phyloP scores from a whole-genome alignment of 2,888 invertebrate species.

The Eristalis intricaria region DNA sequence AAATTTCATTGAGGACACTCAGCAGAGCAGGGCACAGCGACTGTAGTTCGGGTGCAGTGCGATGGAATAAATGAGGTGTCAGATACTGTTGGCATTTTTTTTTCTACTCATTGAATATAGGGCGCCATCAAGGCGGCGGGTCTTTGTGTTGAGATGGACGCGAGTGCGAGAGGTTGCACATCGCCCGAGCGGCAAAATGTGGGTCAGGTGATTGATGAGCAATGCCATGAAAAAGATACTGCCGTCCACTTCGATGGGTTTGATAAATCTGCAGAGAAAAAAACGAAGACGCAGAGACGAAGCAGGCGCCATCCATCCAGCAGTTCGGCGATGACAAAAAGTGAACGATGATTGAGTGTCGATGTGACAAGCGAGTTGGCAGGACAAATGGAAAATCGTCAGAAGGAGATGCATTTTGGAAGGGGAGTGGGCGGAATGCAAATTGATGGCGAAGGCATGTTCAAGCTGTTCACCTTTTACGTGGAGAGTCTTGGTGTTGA shows the following conservation, averaged over 20 bases:
- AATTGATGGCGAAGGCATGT: too few relatives aligned
- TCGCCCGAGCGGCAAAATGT: not conserved
- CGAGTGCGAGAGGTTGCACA: not conserved
- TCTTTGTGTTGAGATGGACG: not conserved
- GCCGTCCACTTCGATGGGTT: not conserved
- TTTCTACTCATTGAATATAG: constrained; percentile 7
- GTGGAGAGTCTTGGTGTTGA: too few relatives aligned
- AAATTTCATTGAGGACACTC: constrained; percentile 55
- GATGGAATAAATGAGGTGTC: constrained; percentile 50
- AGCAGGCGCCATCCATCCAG: too few relatives aligned
- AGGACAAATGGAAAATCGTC: too few relatives aligned
- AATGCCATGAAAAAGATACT: not conserved
- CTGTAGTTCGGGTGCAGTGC: constrained; percentile 8
- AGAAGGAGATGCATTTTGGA: too few relatives aligned
- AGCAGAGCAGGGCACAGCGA: not conserved
- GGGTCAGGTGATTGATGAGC: constrained; percentile 8
- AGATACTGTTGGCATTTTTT: not conserved
- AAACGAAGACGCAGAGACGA: not conserved
- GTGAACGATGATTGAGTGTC: too few relatives aligned
- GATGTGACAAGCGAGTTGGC: too few relatives aligned
- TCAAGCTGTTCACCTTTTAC: too few relatives aligned
- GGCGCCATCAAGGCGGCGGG: constrained; percentile 33
- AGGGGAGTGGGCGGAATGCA: too few relatives aligned
- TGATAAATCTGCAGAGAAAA: not conserved
- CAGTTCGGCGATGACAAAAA: not conserved